Evolutionary conservation across 1,140 invertebrate genomes (phyloP), one percentile per base, ranked within the genome.

Genomic region (Heliconius eleuchia): DNA sequence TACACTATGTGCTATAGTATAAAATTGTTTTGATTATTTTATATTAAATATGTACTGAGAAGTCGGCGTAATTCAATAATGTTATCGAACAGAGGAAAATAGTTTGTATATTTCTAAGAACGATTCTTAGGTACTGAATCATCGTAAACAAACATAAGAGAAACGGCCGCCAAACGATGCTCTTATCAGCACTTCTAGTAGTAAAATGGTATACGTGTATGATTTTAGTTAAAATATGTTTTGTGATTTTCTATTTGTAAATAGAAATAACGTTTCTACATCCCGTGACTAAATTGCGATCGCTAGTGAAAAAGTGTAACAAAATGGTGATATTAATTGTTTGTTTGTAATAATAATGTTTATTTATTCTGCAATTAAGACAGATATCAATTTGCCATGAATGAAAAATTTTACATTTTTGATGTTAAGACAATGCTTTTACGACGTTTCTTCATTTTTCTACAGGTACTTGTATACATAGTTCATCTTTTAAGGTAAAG

Each of bases 351-450:
- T 23, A 23, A 23, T 23, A 23, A 23, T 30, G 11, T 66, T 66
- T 27, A 66, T 30, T 16, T 66, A 30, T 27, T 30, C n/a, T 27
- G 0, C 60, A 11, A 30, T 1, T 9, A 6, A 66, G 27, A 30
- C 23, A 27, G 57, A 66, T 66, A 66, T 9, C 8, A 57, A 57
- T 66, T 66, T 16, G 27, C 1, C 27, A 66, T 66, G 60, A 66
- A 27, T 30, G 60, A 18, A 5, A 66, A 4, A 16, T 66, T 30
- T 34, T 46, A 70, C 77, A n/a, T 74, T 79, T 77, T 50, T 79
- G 74, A 80, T 19, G 83, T 90, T 85, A 84, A 90, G 72, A 80
- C 75, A 55, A 70, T 52, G 46, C 81, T 90, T 66, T 50, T 87
- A 13, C 75, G 82, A 72, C 80, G 83, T 27, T 79, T 87, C 18